These are phyloP conservation scores for Acanthopagrus latus DNA, from an alignment of 2,797 vertebrate species.

Conservation along the genomic window DNA sequence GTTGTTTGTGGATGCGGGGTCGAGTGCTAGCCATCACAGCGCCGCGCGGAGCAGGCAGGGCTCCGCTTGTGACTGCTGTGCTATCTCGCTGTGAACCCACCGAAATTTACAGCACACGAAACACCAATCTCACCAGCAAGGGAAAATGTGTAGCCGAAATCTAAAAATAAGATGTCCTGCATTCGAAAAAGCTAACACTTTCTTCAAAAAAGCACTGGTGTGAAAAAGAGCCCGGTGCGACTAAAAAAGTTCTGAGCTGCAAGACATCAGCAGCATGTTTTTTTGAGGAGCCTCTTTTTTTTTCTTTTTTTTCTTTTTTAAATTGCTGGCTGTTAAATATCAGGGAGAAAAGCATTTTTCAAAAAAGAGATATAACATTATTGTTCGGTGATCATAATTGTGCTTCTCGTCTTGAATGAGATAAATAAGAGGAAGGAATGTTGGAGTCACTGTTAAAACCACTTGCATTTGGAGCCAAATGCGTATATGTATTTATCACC, in stretches of 20 bases:
- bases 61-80: slow-evolving; percentile 34
- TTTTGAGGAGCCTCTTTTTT: slow-evolving; percentile 3
- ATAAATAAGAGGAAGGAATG: slow-evolving; percentile 8
- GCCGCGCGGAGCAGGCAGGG: slow-evolving; percentile 5
- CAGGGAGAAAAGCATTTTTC: not conserved
- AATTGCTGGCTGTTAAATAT: not conserved
- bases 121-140: slow-evolving; percentile 56
- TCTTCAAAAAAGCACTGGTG: slow-evolving; percentile 69
- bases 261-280: slow-evolving; percentile 39
- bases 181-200: slow-evolving; percentile 71
- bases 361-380: not conserved
- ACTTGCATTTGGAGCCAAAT: not conserved
- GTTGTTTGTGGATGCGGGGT: slow-evolving; percentile 19
- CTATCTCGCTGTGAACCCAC: slow-evolving; percentile 33
- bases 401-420: not conserved
- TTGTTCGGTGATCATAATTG: not conserved
- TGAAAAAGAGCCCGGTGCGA: slow-evolving; percentile 60
- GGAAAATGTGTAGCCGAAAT: slow-evolving; percentile 58
- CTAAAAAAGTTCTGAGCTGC: slow-evolving; percentile 57
- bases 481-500: slow-evolving; percentile 17
- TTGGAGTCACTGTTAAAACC: slow-evolving; percentile 6
- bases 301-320: slow-evolving; percentile 25
- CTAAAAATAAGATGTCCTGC: slow-evolving; percentile 75
- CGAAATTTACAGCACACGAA: slow-evolving; percentile 49
- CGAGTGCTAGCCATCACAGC: not conserved